Conservation (phyloP, 2,888 invertebrate species). For the Cetonia aurata region DNA sequence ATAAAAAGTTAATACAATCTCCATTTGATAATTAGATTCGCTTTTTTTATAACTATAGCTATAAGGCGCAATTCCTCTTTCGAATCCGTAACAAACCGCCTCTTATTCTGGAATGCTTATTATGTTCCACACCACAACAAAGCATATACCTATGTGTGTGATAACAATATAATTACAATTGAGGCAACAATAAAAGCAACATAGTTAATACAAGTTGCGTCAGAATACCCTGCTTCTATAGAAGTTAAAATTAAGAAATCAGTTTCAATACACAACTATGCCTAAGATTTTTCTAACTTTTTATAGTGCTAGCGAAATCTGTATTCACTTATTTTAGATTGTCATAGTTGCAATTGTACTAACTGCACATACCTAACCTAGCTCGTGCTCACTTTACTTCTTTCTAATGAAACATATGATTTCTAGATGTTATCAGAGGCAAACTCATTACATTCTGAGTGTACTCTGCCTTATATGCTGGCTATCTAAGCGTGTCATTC, state of each 20-base stretch:
- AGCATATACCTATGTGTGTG: no score
- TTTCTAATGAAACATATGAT: slow-evolving; percentile 33
- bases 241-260: no score
- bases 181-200: no score
- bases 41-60: slow-evolving; percentile 20
- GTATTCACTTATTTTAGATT: no score
- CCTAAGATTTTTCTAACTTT: no score
- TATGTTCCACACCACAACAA: no score
- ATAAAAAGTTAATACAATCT: no score
- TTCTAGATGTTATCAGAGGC: slow-evolving; percentile 29
- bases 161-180: no score
- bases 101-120: neutral
- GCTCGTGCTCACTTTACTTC: slow-evolving; percentile 16
- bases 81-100: neutral
- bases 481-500: slow-evolving; percentile 20
- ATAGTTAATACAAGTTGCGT: no score
- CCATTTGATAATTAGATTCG: slow-evolving; percentile 19
- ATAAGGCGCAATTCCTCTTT: slow-evolving; percentile 12
- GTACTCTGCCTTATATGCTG: slow-evolving; percentile 31
- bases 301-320: no score
- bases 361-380: slow-evolving; percentile 5
- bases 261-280: no score
- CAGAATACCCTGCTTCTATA: no score
- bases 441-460: slow-evolving; percentile 34
- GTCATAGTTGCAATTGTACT: neutral